Evolutionary conservation across 2,113 vertebrate genomes (phyloP), one percentile per base, ranked within the genome.

Genomic region (Tachysurus vachellii): DNA sequence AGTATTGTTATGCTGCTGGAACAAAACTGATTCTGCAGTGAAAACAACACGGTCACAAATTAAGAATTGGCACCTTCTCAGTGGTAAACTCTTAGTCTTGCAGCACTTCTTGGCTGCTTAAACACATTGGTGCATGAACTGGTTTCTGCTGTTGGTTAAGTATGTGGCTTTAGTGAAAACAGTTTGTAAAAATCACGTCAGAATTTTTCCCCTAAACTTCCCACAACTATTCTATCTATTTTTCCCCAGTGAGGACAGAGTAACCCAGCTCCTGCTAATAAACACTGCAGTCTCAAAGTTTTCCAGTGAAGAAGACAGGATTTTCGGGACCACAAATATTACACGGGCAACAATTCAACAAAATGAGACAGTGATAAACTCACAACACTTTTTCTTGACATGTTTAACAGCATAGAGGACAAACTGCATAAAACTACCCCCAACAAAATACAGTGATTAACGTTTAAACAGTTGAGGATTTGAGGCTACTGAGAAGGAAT

Each of bases 401-500:
- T 56, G n/a, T 70, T 86, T 83, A 71, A 59, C 42, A 79, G 66
- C 3, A 5, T 13, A 53, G 12, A 31, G 3, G 28, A 21, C 47
- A 56, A 47, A 64, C 61, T 44, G 23, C 68, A 76, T 79, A 23
- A 86, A 73, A 44, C 10, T 73, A 85, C 76, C 36, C 66, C 50
- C 44, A 59, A 53, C 21, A 42, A 11, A 64, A 23, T 5, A 64
- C 16, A 81, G 76, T 68, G 36, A 59, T 36, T 19, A n/a, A 50
- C 5, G 26, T 71, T 68, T 26, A 28, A 82, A 81, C 77, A 83
- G 57, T 59, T 54, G 53, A 82, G 87, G 61, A 54, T 88, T 89
- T 83, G 85, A 82, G 73, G 17, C 66, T 4, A 59, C 57, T 56
- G 16, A 2, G 1, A 2, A 47, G 44, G 42, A 62, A 47, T 59